Evolutionary conservation across 64 coral and sea anemone species (phyloP), one percentile per base, ranked within the genome.

Genomic region (Acropora tenuis): DNA sequence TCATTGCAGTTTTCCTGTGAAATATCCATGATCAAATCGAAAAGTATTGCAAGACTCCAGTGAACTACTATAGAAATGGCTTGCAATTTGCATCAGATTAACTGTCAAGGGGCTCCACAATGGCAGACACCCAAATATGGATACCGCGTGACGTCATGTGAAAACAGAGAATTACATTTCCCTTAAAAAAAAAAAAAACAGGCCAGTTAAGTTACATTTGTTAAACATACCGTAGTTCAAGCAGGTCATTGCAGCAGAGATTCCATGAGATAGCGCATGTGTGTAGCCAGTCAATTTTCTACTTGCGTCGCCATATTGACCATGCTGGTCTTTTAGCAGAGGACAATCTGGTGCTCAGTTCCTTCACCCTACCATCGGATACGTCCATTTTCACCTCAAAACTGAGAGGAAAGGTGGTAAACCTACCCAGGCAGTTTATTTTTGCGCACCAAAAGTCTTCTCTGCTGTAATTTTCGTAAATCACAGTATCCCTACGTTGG

Each of bases 1-100:
- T 91, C 80, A 65, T 91, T 91, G 89, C 79, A 84, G 43, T 91
- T 91, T 76, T 91, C 79, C 67, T 76, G 68, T 84, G 69, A 84
- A 84, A 91, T 74, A 91, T 91, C 89, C 89, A 92, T 92, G 71
- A 77, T 82, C 60, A 83, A 90, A 82, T 74, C 89, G 78, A 90
- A 90, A 90, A 90, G 78, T 90, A 86, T 69, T 86, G 42, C 82
- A 41, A 86, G 60, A 68, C 82, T 69, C 82, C 16, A 69, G 82
- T 69, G 82, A 86, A 86, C 82, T 86, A 63, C 80, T 81, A 81
- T 81, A 81, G 48, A 81, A 81, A 81, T 81, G 73, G 77, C 78
- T 80, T 79, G 77, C 52, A 79, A 79, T 79, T 79, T 58, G 74
- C 87, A 89, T 89, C 87, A 67, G 75, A 78, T 89, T 89, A 89